A percentile compares a stretch with the other conserved stretches of the same genome.
These are phyloP conservation scores for Trichopoda pennipes DNA, from an alignment of 2,888 invertebrate genomes.

Conservation along the genomic window DNA sequence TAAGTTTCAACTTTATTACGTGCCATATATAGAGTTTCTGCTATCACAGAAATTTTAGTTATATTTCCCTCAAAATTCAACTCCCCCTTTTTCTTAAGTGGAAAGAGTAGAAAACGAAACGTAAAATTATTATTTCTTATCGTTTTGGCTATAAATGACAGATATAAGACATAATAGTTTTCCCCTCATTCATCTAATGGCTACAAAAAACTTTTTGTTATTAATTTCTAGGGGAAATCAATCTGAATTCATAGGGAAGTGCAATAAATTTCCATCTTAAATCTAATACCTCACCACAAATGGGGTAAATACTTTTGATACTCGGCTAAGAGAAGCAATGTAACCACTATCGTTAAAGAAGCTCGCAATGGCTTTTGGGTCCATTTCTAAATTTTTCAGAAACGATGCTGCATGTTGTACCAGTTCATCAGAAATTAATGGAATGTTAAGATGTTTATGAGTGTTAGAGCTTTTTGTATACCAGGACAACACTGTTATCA, in stretches of 20 bases:
- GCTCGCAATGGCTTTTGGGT: no score
- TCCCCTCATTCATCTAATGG: neutral
- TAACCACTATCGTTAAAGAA: no score
- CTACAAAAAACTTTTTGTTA: neutral
- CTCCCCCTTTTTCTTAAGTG: neutral
- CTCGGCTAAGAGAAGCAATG: no score
- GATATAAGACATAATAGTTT: slow-evolving; percentile 29
- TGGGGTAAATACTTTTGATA: no score
- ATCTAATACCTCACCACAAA: no score
- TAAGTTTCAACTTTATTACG: slow-evolving; percentile 64
- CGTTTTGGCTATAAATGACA: slow-evolving; percentile 7
- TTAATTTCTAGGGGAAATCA: neutral
- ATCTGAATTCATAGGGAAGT: neutral
- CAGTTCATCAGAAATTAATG: no score
- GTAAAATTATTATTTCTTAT: slow-evolving; percentile 16
- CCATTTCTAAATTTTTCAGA: no score
- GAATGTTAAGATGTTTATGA: no score
- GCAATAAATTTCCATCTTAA: no score
- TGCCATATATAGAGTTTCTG: slow-evolving; percentile 58
- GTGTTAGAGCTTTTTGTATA: no score
- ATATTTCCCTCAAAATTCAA: neutral
- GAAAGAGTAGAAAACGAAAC: slow-evolving; percentile 1
- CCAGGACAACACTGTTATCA: no score
- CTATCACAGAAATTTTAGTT: slow-evolving; percentile 24
- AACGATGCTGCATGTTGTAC: no score